Percentiles rank a stretch among this genome's conserved stretches.
Conservation (phyloP, 2,113 vertebrate genomes). For the Brienomyrus longianalis region DNA sequence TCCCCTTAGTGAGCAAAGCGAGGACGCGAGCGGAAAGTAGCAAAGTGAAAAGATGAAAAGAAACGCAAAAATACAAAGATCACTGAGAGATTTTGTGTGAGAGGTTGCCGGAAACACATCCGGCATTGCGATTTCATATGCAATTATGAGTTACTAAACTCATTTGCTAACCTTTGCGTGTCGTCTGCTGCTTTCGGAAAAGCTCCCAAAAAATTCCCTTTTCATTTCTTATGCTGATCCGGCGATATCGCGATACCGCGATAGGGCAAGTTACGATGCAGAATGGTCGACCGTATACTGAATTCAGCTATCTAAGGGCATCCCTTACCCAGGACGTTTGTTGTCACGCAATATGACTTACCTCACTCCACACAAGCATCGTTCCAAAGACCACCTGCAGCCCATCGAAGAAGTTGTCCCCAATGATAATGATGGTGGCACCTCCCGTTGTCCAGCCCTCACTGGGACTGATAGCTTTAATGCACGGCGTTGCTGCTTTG, state of each 20-base stretch:
- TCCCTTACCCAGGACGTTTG: not conserved
- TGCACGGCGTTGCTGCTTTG: slow-evolving; percentile 74
- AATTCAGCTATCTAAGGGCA: not conserved
- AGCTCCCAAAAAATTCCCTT: too few relatives aligned
- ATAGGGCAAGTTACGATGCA: not conserved
- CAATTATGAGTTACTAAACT: not conserved
- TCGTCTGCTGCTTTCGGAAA: not conserved
- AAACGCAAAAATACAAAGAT: not conserved
- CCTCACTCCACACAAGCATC: slow-evolving; percentile 68
- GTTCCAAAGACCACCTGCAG: slow-evolving; percentile 79
- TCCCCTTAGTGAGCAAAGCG: not conserved
- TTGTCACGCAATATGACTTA: slow-evolving; percentile 45
- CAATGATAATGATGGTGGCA: slow-evolving; percentile 68
- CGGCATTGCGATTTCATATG: not conserved
- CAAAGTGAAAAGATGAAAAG: not conserved
- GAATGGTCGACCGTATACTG: not conserved
- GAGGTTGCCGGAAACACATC: not conserved
- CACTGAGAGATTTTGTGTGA: not conserved
- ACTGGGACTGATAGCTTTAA: slow-evolving; percentile 57
- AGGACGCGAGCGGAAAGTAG: not conserved
- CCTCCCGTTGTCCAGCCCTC: slow-evolving; percentile 78
- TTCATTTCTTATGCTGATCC: not conserved
- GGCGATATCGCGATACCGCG: not conserved
- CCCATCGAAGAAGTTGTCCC: slow-evolving; percentile 61
- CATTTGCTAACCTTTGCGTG: not conserved